A percentile compares a stretch with the other conserved stretches of the same genome.
These are phyloP conservation scores for Lagorchestes hirsutus DNA, from an alignment of 2,797 vertebrate species.

Conservation along the genomic window DNA sequence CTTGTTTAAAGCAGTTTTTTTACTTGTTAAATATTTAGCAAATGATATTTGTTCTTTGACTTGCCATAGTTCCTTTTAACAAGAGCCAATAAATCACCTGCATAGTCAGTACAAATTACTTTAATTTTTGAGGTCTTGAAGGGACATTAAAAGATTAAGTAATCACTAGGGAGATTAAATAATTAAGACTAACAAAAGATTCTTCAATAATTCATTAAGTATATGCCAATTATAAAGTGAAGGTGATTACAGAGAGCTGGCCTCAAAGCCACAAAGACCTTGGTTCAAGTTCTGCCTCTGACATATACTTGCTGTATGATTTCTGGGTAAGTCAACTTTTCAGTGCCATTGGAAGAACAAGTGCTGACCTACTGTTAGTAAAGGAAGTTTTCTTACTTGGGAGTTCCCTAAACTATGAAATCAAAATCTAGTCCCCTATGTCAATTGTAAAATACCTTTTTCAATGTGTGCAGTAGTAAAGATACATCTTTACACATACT, in stretches of 20 bases:
- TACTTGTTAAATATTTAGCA: constrained; percentile 52
- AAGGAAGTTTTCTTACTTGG: neutral
- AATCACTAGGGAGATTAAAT: constrained; percentile 43
- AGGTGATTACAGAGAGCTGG: neutral
- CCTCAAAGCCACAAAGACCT: neutral
- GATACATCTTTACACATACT: constrained; percentile 42
- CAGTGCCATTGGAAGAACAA: neutral
- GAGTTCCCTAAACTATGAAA: neutral
- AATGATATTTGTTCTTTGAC: constrained; percentile 68
- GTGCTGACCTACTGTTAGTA: neutral
- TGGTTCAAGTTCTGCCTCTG: neutral
- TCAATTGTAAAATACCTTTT: constrained; percentile 53
- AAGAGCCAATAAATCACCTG: constrained; percentile 70
- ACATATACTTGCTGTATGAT: neutral
- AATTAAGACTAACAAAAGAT: constrained; percentile 57
- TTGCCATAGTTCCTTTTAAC: constrained; percentile 59
- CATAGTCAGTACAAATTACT: constrained; percentile 39
- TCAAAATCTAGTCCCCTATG: neutral
- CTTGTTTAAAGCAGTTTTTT: constrained; percentile 26
- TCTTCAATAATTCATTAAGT: constrained; percentile 44
- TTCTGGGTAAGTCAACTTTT: neutral
- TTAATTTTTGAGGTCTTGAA: constrained; percentile 42
- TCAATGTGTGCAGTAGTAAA: constrained; percentile 31
- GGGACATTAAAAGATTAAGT: constrained; percentile 27
- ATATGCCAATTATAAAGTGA: constrained; percentile 27